These are phyloP conservation scores for Larimichthys polyactis DNA, from an alignment of 2,113 vertebrate genomes.

Conservation along the genomic window DNA sequence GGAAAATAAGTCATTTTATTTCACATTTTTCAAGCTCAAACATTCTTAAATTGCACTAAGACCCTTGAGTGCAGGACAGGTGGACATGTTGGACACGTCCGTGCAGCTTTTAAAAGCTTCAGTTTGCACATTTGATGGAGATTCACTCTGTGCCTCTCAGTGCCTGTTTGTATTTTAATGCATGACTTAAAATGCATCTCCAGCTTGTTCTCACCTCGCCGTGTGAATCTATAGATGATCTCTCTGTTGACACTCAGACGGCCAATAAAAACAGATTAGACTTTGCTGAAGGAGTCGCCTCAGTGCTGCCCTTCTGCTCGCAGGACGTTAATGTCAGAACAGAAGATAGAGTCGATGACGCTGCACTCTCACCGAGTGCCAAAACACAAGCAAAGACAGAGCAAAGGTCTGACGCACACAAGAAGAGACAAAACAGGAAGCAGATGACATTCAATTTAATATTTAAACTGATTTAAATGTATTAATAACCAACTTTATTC, in stretches of 20 bases:
- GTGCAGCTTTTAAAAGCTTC: too few species aligned
- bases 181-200: slow-evolving; percentile 33
- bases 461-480: too few species aligned
- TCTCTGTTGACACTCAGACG: slow-evolving; percentile 15
- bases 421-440: neutral
- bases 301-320: neutral
- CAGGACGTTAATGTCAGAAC: slow-evolving; percentile 5
- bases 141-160: neutral
- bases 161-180: slow-evolving; percentile 42
- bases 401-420: neutral
- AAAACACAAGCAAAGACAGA: slow-evolving; percentile 1
- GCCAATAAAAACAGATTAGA: slow-evolving; percentile 19
- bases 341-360: slow-evolving; percentile 19
- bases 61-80: neutral
- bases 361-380: neutral
- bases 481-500: too few species aligned
- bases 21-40: neutral
- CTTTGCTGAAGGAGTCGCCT: neutral
- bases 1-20: neutral
- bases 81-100: neutral
- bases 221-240: slow-evolving; percentile 23
- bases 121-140: neutral
- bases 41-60: too few species aligned
- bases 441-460: neutral
- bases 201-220: slow-evolving; percentile 7